A percentile compares a stretch with the other conserved stretches of the same genome.
Evolutionary conservation across 1,140 invertebrate genomes (phyloP).

Genomic region (Trachelipus rathkii): DNA sequence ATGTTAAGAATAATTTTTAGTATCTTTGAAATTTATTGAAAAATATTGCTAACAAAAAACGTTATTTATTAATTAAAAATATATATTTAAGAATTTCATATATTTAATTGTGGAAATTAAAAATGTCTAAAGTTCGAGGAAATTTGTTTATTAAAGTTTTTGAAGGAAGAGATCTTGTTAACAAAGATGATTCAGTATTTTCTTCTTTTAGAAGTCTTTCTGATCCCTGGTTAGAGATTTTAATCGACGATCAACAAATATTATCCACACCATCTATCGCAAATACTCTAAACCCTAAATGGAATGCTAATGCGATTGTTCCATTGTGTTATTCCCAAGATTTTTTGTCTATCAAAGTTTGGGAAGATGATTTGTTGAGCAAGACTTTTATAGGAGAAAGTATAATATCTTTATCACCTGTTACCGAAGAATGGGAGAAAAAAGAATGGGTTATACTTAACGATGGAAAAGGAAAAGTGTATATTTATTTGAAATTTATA

Average conservation of each 20-base stretch:
- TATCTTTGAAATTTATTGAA: too few species aligned
- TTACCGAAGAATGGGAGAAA: slow-evolving; percentile 20
- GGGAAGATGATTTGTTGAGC: slow-evolving; percentile 26
- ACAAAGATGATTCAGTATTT: slow-evolving; percentile 21
- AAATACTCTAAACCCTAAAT: slow-evolving; percentile 21
- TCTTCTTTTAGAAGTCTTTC: slow-evolving; percentile 16
- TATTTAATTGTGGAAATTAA: too few species aligned
- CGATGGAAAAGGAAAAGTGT: background rate
- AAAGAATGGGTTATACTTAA: slow-evolving; percentile 25
- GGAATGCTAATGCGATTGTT: slow-evolving; percentile 18
- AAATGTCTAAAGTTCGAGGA: slow-evolving; percentile 10
- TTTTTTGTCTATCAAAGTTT: slow-evolving; percentile 26
- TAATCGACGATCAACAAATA: slow-evolving; percentile 4
- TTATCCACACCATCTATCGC: slow-evolving; percentile 14
- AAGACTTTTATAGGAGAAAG: slow-evolving; percentile 13
- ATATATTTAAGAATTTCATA: too few species aligned
- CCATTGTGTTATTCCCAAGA: slow-evolving; percentile 25
- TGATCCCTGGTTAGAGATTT: slow-evolving; percentile 24
- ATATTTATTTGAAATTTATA: slow-evolving; percentile 28
- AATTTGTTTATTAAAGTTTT: slow-evolving; percentile 29
- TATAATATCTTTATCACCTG: slow-evolving; percentile 13
- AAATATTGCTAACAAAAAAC: too few species aligned
- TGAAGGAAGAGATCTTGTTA: slow-evolving; percentile 13
- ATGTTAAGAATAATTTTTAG: too few species aligned
- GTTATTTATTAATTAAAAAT: too few species aligned